Percentiles rank a stretch among this genome's conserved stretches.
These are phyloP conservation scores for fruit fly (Drosophila melanogaster) DNA, from an alignment of 1,140 invertebrate species.

Conservation along the genomic window DNA sequence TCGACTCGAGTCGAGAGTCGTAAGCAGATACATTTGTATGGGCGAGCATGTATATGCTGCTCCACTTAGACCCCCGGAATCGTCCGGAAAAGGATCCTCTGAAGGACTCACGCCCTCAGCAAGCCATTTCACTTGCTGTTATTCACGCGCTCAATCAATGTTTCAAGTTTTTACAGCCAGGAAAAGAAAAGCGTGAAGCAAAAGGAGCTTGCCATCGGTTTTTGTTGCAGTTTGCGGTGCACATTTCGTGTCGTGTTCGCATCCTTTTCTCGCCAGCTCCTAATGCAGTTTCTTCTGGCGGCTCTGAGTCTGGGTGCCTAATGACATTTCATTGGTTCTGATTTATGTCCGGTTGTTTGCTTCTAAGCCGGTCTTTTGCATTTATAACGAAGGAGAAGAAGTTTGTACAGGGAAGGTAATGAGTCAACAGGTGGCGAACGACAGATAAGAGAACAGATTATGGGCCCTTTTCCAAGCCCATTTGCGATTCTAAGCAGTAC, in stretches of 20 bases:
- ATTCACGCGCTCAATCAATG: conserved; percentile 84
- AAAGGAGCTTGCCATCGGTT: neutral
- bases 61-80: neutral
- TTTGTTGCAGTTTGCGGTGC: conserved; percentile 5
- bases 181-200: conserved; percentile 6
- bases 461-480: neutral
- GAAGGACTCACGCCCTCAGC: conserved; percentile 9
- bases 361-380: conserved; percentile 22
- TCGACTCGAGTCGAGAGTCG: conserved; percentile 34
- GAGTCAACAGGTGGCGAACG: conserved; percentile 33
- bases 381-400: conserved; percentile 5
- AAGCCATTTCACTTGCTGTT: conserved; percentile 73
- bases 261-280: neutral
- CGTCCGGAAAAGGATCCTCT: neutral
- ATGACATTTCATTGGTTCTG: conserved; percentile 77
- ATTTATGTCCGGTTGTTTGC: conserved; percentile 65
- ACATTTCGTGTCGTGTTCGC: conserved; percentile 3
- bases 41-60: conserved; percentile 52
- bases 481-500: neutral
- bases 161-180: conserved; percentile 73
- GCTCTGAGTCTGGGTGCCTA: conserved; percentile 54
- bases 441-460: conserved; percentile 12
- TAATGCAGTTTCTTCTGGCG: conserved; percentile 25
- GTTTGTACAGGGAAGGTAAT: conserved; percentile 10
- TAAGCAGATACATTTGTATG: conserved; percentile 77